Conservation (phyloP, 2,797 vertebrate genomes). For the Alouatta caraya region DNA sequence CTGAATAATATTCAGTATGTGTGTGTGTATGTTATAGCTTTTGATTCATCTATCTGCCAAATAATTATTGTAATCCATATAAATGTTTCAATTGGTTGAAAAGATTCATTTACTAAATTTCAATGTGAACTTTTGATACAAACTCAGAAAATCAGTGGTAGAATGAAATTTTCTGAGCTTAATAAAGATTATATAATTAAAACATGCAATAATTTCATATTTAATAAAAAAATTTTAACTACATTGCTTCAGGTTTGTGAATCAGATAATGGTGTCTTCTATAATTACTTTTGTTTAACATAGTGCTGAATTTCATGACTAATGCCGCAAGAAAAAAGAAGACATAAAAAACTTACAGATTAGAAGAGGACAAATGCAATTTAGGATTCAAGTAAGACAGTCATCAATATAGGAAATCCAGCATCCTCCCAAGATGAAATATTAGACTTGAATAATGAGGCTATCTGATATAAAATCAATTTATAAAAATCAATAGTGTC, state of each 20-base stretch:
- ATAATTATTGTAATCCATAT: not conserved
- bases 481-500: not conserved
- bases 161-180: not conserved
- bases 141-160: not conserved
- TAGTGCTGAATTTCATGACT: not conserved
- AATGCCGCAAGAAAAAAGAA: not conserved
- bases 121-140: not conserved
- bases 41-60: not conserved
- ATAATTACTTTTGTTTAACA: not conserved
- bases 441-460: not conserved
- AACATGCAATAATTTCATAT: not conserved
- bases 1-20: not conserved
- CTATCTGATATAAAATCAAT: not conserved
- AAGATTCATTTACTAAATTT: constrained; percentile 32
- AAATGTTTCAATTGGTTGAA: not conserved
- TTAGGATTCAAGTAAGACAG: not conserved
- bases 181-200: not conserved
- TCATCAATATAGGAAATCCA: not conserved
- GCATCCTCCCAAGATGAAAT: not conserved
- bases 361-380: not conserved
- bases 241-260: not conserved
- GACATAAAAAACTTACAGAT: not conserved
- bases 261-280: not conserved
- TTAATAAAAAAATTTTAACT: not conserved
- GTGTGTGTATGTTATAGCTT: not conserved